phyloP scores from a whole-genome alignment of 2,113 vertebrate genomes.

The Burhinus oedicnemus region DNA sequence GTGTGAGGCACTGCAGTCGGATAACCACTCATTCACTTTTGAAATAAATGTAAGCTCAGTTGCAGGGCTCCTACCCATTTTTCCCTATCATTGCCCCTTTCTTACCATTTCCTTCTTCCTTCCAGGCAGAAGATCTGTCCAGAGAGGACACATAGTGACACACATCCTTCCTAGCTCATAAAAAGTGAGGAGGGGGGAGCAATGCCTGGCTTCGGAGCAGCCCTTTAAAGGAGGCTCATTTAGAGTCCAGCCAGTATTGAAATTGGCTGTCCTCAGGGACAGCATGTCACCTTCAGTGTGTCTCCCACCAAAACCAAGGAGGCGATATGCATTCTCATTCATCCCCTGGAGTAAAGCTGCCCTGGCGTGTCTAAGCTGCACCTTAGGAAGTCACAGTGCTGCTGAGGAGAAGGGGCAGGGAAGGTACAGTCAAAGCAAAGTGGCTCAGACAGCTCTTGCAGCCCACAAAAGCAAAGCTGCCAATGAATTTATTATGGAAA shows the following conservation, averaged over 20 bases:
- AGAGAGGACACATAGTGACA: background rate
- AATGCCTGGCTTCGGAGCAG: background rate
- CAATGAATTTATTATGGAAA: background rate
- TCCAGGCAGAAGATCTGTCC: background rate
- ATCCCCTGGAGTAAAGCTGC: background rate
- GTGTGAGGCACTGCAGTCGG: accelerated
- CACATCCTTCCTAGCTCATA: background rate
- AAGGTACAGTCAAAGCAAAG: background rate
- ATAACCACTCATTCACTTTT: background rate
- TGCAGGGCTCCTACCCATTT: background rate
- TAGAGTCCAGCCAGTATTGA: background rate
- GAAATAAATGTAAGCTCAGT: background rate
- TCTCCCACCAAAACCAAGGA: background rate
- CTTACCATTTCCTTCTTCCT: background rate
- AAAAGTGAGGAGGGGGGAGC: background rate
- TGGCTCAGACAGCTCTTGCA: background rate
- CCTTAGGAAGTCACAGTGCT: background rate
- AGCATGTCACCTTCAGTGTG: background rate
- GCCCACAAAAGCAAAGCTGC: background rate
- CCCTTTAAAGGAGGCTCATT: background rate
- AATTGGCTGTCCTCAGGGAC: background rate
- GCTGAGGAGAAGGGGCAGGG: background rate
- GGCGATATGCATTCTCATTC: background rate
- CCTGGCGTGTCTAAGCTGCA: background rate
- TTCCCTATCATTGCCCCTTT: background rate